Percentiles rank a stretch among this genome's conserved stretches.
Evolutionary conservation across 2,888 invertebrate genomes (phyloP).

Genomic region (Eucera pruinosa): DNA sequence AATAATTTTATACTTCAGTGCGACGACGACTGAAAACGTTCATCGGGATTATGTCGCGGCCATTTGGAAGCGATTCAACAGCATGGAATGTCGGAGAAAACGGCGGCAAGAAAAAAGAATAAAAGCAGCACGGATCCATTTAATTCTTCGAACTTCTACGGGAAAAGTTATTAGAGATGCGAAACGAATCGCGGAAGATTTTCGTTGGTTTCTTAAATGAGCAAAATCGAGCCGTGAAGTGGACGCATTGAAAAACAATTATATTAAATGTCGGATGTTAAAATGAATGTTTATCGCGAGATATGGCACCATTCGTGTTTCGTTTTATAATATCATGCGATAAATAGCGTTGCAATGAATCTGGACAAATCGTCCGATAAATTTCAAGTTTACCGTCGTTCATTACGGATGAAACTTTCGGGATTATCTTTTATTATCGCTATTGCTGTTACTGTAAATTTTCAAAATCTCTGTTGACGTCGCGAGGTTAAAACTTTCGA

Average conservation of each 20-base stretch:
- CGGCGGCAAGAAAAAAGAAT: neutral
- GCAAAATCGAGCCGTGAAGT: neutral
- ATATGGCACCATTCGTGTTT: neutral
- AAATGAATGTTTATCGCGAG: neutral
- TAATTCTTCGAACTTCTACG: neutral
- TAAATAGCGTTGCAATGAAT: neutral
- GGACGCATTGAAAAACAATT: neutral
- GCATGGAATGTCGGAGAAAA: slow-evolving; percentile 1
- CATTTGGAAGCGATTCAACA: slow-evolving; percentile 9
- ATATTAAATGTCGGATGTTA: neutral
- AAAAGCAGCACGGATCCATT: neutral
- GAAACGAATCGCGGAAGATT: neutral
- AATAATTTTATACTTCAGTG: neutral
- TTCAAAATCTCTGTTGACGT: too few relatives aligned
- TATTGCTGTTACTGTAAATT: neutral
- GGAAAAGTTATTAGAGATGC: slow-evolving; percentile 4
- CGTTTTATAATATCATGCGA: neutral
- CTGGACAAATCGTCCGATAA: neutral
- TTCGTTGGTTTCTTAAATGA: neutral
- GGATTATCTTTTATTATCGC: neutral
- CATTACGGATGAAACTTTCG: neutral
- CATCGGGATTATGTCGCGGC: neutral
- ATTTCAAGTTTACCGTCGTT: neutral
- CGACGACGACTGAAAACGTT: neutral
- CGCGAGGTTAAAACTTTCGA: neutral